Evolutionary conservation across 2,888 invertebrate species (phyloP).

Genomic region (Lepeophtheirus nordmannii): DNA sequence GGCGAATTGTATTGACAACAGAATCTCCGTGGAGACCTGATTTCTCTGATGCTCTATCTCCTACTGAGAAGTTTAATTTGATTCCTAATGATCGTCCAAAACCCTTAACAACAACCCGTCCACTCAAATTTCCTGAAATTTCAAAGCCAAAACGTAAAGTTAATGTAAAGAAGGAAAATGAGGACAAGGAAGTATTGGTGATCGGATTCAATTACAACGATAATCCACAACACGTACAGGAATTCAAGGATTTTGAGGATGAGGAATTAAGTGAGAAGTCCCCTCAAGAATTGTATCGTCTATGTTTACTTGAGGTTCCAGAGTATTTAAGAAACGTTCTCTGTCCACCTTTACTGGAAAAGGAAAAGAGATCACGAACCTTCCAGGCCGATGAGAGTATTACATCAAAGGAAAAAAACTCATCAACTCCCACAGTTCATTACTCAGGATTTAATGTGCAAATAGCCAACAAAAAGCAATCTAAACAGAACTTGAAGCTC

Average conservation of each 20-base stretch:
- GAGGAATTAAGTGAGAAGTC: not conserved
- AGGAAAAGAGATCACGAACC: not conserved
- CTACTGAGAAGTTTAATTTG: not conserved
- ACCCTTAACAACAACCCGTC: not conserved
- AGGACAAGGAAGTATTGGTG: not conserved
- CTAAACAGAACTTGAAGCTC: not conserved
- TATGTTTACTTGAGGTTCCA: slow-evolving; percentile 18
- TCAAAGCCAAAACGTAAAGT: slow-evolving; percentile 1
- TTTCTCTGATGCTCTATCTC: slow-evolving; percentile 13
- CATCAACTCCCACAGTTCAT: too few relatives aligned
- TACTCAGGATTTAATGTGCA: too few relatives aligned
- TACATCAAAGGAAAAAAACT: not conserved
- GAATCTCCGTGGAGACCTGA: slow-evolving; percentile 9
- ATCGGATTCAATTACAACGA: slow-evolving; percentile 17
- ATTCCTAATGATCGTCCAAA: not conserved
- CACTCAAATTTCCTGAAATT: not conserved
- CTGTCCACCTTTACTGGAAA: not conserved
- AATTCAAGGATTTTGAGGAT: not conserved
- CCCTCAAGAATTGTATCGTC: slow-evolving; percentile 4
- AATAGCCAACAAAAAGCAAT: not conserved
- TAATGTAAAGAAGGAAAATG: not conserved
- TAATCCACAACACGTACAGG: not conserved
- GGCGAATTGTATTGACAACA: not conserved
- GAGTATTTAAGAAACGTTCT: slow-evolving; percentile 5
- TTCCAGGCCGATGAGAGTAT: not conserved